These are phyloP conservation scores for Bovichtus diacanthus DNA, from an alignment of 2,797 vertebrate genomes.

Conservation along the genomic window DNA sequence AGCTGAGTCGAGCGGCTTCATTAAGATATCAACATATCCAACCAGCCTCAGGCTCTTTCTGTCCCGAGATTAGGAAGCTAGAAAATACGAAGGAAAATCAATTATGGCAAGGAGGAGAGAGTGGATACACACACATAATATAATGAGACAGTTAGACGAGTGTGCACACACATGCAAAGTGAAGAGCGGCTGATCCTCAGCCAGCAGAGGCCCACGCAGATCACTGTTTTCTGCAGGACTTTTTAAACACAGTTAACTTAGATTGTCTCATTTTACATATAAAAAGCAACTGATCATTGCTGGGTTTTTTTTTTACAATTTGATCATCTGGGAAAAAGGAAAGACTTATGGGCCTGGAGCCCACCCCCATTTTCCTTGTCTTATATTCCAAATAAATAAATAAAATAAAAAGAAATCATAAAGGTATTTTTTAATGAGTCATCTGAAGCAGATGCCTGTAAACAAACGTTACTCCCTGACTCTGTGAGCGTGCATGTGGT, in stretches of 20 bases:
- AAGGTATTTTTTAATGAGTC: not conserved
- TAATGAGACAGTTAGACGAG: not conserved
- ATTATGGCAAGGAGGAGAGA: not conserved
- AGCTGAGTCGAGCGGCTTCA: conserved; percentile 24
- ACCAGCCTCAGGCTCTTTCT: conserved; percentile 8
- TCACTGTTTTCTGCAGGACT: not conserved
- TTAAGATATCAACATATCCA: conserved; percentile 30
- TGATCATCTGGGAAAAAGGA: not conserved
- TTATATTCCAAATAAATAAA: not conserved
- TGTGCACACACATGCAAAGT: not conserved
- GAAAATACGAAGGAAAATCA: conserved; percentile 25
- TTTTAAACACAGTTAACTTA: not conserved
- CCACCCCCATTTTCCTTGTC: not conserved
- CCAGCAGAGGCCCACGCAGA: not conserved
- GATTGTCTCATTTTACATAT: not conserved
- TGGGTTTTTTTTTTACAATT: conserved; percentile 9
- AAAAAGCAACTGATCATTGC: not conserved
- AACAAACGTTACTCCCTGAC: not conserved
- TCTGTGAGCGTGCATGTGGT: not conserved
- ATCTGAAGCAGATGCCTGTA: not conserved
- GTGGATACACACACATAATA: not conserved
- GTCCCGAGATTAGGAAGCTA: conserved; percentile 21
- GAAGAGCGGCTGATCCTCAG: not conserved
- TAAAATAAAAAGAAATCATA: not conserved
- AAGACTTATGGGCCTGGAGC: not conserved